Evolutionary conservation across 2,113 vertebrate species (phyloP).

Genomic region (Conger conger): DNA sequence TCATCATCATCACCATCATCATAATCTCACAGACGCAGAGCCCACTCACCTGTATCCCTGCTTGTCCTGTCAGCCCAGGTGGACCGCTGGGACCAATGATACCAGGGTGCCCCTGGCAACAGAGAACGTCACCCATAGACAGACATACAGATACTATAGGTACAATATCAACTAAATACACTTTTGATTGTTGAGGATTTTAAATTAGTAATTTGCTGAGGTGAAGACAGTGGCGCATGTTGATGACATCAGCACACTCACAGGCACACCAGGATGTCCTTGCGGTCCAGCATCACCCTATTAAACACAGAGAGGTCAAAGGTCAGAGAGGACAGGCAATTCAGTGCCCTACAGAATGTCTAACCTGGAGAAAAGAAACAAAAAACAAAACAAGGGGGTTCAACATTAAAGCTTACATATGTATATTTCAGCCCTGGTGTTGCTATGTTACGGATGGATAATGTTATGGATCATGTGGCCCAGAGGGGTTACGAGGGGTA

Average conservation of each 20-base stretch:
- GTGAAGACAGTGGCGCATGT: background rate
- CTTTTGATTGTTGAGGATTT: too few relatives aligned
- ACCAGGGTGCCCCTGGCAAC: background rate
- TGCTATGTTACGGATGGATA: too few relatives aligned
- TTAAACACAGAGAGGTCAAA: background rate
- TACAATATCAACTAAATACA: too few relatives aligned
- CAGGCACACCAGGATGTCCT: background rate
- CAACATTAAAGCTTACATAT: too few relatives aligned
- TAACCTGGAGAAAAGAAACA: too few relatives aligned
- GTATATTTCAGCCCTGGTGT: too few relatives aligned
- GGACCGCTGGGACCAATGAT: background rate
- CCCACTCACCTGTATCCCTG: background rate
- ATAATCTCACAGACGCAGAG: background rate
- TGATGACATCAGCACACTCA: background rate
- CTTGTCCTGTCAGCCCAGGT: background rate
- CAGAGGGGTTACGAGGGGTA: background rate
- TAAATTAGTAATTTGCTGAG: background rate
- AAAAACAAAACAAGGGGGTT: too few relatives aligned
- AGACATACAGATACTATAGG: background rate
- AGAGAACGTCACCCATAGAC: background rate
- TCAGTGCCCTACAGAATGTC: too few relatives aligned
- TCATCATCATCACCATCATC: background rate
- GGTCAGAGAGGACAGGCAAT: background rate
- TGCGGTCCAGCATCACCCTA: conserved; percentile 45
- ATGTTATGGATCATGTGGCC: too few relatives aligned